Conservation (phyloP, 2,113 vertebrate species). For the Plestiodon gilberti region DNA sequence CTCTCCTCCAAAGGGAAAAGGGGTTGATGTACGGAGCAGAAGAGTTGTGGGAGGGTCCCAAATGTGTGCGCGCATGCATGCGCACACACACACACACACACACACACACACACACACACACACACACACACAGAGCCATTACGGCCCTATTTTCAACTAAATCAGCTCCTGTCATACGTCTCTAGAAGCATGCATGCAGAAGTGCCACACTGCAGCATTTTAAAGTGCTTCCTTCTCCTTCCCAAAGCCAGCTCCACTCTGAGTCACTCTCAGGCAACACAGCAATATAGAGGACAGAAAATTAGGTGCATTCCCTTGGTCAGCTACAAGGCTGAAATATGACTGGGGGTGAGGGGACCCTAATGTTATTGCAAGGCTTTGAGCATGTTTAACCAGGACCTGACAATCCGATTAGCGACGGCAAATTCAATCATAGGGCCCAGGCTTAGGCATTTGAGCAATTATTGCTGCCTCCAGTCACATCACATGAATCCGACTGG, state of each 20-base stretch:
- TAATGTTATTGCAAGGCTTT: not conserved
- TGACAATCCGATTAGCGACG: not conserved
- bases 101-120: not conserved
- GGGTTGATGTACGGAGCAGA: not conserved
- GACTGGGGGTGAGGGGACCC: not conserved
- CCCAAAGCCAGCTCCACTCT: not conserved
- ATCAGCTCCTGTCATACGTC: not conserved
- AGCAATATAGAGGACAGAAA: not conserved
- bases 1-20: not conserved
- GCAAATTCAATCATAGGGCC: not conserved
- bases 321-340: not conserved
- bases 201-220: not conserved
- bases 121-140: too few relatives aligned
- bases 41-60: too few relatives aligned
- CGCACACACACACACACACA: not conserved
- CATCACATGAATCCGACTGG: not conserved
- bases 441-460: not conserved
- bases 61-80: too few relatives aligned
- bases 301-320: not conserved
- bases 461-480: not conserved
- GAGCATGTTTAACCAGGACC: slow-evolving; percentile 4
- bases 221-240: not conserved
- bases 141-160: not conserved
- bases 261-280: not conserved
- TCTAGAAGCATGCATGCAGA: not conserved